Evolutionary conservation across 2,888 invertebrate species (phyloP), one percentile per base, ranked within the genome.

Genomic region (Calameuta filiformis): DNA sequence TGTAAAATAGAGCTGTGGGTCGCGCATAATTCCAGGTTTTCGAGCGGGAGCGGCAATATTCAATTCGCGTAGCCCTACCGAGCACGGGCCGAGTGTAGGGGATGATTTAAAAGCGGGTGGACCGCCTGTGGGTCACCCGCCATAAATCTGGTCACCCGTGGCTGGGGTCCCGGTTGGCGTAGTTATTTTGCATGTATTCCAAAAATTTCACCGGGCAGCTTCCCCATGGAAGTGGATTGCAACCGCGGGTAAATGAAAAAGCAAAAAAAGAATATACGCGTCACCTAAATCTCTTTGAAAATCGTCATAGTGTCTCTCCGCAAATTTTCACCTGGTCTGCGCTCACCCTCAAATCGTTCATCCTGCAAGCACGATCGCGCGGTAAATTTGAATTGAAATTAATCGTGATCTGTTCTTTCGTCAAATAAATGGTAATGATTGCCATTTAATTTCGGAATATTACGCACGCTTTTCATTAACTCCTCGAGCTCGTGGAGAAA

Each of bases 41-140:
- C 77, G 77, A 56, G 56, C 23, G 9, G 23, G 23, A 15, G 40
- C 73, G 69, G 77, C 71, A 81, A 79, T 79, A 79, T 83, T 81
- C 77, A 81, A 81, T 83, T 82, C 80, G 79, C 23, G 68, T 35
- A 75, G 68, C 37, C 79, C 77, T 77, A 69, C 75, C 73, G 77
- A 12, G 1, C n/a, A 73, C 69, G 40, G 69, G 15, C 76, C 79
- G 80, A 80, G 79, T 81, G 81, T 79, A 78, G 76, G 80, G 81
- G 79, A 86, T 86, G 86, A 86, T 86, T 86, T 85, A 86, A 79
- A 77, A 76, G 83, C 69, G 82, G 81, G 79, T 81, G 81, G 79
- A 80, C 77, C 80, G 81, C 82, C 83, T 84, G 83, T 82, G 83
- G 83, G 83, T 83, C 85, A 83, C 82, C 80, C 79, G 82, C 83